phyloP scores from a whole-genome alignment of 2,888 invertebrate genomes.

The Dorcus hopei region DNA sequence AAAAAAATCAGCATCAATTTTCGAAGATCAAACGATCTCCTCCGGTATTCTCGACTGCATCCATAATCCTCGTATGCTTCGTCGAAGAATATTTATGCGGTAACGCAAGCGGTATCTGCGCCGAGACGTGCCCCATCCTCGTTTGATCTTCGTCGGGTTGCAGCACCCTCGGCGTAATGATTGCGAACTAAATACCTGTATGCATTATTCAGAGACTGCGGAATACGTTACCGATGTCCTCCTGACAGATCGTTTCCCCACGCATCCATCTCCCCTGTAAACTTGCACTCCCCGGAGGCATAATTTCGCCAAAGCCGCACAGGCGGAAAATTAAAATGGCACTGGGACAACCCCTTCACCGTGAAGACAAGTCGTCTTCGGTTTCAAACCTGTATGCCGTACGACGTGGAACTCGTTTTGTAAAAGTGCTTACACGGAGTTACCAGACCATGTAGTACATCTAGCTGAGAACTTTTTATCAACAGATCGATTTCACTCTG shows the following conservation, averaged over 20 bases:
- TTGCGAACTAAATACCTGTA: conserved; percentile 27
- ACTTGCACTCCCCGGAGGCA: conserved; percentile 30
- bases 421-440: too few relatives aligned
- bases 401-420: too few relatives aligned
- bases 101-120: background rate
- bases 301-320: conserved; percentile 35
- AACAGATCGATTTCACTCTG: too few relatives aligned
- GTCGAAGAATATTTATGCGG: background rate
- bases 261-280: conserved; percentile 14
- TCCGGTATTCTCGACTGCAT: background rate
- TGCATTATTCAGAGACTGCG: conserved; percentile 26
- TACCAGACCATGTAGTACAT: too few relatives aligned
- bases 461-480: too few relatives aligned
- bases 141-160: conserved; percentile 11
- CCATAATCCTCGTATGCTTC: conserved; percentile 1
- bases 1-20: conserved; percentile 2
- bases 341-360: conserved; percentile 22
- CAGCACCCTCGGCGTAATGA: conserved; percentile 14
- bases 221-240: conserved; percentile 25
- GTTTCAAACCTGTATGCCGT: conserved; percentile 16
- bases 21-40: conserved; percentile 2
- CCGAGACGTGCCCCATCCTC: conserved; percentile 3
- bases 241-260: conserved; percentile 27
- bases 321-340: conserved; percentile 39
- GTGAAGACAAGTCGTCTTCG: conserved; percentile 12